A percentile compares a stretch with the other conserved stretches of the same genome.
Evolutionary conservation across 2,888 invertebrate genomes (phyloP).

Genomic region (Nasonia oneida): DNA sequence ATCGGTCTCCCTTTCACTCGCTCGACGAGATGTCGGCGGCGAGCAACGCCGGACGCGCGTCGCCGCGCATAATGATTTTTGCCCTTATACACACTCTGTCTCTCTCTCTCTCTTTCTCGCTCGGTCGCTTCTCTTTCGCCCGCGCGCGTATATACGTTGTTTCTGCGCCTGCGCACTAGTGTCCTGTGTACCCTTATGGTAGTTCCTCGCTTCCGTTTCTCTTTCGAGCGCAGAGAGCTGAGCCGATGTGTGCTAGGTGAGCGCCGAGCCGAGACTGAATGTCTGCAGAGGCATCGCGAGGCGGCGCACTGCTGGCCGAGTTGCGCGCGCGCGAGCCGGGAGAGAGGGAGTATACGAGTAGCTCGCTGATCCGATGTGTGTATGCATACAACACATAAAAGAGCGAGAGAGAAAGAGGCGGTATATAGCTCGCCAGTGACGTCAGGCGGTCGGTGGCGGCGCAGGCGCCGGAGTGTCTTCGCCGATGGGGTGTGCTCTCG

Average conservation of each 20-base stretch:
- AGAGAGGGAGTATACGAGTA: neutral
- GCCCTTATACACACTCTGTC: neutral
- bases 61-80: conserved; percentile 59
- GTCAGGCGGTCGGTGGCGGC: conserved; percentile 69
- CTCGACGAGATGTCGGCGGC: conserved; percentile 18
- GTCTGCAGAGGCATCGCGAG: conserved; percentile 68
- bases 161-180: neutral
- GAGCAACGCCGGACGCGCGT: conserved; percentile 33
- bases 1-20: conserved; percentile 58
- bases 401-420: conserved; percentile 51
- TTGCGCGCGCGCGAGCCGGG: neutral
- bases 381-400: neutral
- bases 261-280: conserved; percentile 77
- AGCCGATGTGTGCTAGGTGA: conserved; percentile 65
- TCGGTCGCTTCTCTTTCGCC: neutral
- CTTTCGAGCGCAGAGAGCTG: neutral
- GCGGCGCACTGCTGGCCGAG: conserved; percentile 34
- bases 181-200: neutral
- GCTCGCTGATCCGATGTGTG: too few relatives aligned
- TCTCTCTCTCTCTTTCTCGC: neutral
- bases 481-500: neutral
- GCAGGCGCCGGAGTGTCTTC: conserved; percentile 74
- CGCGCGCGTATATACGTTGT: neutral
- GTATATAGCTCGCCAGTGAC: conserved; percentile 74
- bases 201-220: neutral